phyloP scores from a whole-genome alignment of 2,113 vertebrate species.

The Albula goreensis region DNA sequence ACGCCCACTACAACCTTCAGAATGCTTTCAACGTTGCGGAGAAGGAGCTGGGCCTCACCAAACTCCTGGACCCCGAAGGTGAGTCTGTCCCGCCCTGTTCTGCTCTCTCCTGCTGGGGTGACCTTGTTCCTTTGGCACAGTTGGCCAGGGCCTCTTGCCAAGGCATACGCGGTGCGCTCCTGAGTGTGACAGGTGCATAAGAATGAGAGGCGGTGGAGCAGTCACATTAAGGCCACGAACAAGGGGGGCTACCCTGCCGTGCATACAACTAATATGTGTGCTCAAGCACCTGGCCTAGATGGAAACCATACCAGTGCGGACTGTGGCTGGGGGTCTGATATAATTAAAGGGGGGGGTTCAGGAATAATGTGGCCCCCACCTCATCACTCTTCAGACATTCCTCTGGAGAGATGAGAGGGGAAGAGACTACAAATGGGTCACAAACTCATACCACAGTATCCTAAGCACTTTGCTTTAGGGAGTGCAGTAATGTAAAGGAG shows the following conservation, averaged over 20 bases:
- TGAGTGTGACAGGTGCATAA: not conserved
- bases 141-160: not conserved
- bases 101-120: not conserved
- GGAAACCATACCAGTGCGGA: not conserved
- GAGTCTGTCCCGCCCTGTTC: constrained; percentile 25
- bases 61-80: constrained; percentile 92
- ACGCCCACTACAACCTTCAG: constrained; percentile 92
- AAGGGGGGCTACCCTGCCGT: not conserved
- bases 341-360: not conserved
- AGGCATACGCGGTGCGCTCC: not conserved
- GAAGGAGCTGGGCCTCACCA: constrained; percentile 87
- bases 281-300: not conserved
- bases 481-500: constrained; percentile 8
- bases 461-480: not conserved
- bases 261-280: not conserved
- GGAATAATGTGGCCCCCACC: too few species aligned
- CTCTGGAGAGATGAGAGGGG: not conserved
- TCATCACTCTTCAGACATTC: too few species aligned
- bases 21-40: constrained; percentile 91
- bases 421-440: not conserved
- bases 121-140: not conserved
- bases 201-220: not conserved
- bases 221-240: not conserved
- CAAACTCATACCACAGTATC: not conserved
- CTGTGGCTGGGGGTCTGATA: not conserved